Evolutionary conservation across 2,113 vertebrate genomes (phyloP), one percentile per base, ranked within the genome.

Genomic region (Trematocara macrostoma): DNA sequence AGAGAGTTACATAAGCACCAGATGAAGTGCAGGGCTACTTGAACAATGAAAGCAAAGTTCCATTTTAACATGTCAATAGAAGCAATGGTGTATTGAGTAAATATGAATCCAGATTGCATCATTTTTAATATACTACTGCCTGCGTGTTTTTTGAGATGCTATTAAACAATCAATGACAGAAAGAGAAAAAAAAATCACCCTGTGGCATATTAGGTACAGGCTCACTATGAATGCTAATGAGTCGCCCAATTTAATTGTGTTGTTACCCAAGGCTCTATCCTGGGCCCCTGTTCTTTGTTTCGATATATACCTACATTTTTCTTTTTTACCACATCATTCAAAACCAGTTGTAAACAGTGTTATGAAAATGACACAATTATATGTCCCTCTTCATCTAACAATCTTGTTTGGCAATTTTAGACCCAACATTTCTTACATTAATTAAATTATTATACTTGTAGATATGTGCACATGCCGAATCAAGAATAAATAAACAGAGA

Each of bases 1-100:
- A 26, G n/a, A 61, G 5, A 40, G 20, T 91, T 89, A 86, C 82
- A 86, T 90, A 91, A 91, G n/a, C 18, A 31, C 31, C 87, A 76
- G 79, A 87, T 90, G 89, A 51, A 87, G 56, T 53, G 23, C 59
- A 64, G 7, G 31, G 7, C 29, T 35, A 56, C 84, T 87, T 8
- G 4, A 9, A 87, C 78, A 74, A 89, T 47, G 79, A 89, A 78
- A 83, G 26, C 29, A 64, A 38, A 56, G 74, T 81, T 91, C 81
- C 52, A 78, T 69, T 9, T 78, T 64, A 23, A 69, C 57, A 61
- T 69, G 34, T 69, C n/a, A 40, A 67, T 1, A 38, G 18, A 38
- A 23, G n/a, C n/a, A 42, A 1, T 23, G 11, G n/a, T 14, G n/a
- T 1, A 42, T 38, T 20, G 64, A 42, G 38, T 14, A 14, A 40